Base-by-base conservation (phyloP, 1,140 invertebrate species). In the Temnothorax longispinosus region DNA sequence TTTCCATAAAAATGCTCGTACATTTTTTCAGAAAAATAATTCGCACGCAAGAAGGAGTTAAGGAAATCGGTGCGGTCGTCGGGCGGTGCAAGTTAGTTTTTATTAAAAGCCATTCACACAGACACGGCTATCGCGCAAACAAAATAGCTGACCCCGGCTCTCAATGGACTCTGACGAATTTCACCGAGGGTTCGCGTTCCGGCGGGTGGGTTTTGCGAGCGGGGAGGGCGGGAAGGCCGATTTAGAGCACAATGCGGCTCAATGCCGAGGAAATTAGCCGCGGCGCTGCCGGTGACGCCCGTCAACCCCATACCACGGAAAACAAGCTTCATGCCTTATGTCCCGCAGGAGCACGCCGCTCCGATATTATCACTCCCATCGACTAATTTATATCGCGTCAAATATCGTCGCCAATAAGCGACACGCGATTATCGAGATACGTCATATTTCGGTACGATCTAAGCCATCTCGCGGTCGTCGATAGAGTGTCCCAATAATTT, bases 241-340 rank as follows among this genome's bases (percentile, higher is more conserved):
- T 93, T 94, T 94, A 88, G 91, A 93, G 91, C 90, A 94, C 93
- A 94, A 94, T 94, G 91, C 93, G 86, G 87, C 86, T 94, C 93
- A 94, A 94, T 94, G 90, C 91, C 88, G 93, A 88, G 92, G 85
- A 94, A 94, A 94, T 94, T 94, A 94, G 93, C 93, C 92, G 92
- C 93, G 93, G 90, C 87, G 85, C 93, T 94, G 90, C 85, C 88
- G 89, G 88, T 94, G 93, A 94, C 93, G 93, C 93, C 89, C 93
- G 92, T 94, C 93, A 94, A 58, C 77, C 90, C 85, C 89, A 90
- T 88, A 84, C 90, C 84, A 91, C 82, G 54, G 78, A 91, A 92
- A 92, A 90, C 81, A 85, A 78, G 86, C 54, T 38, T 82, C 69
- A 38, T 74, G 52, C 80, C 80, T 74, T 74, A 74, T 60, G 27